Conservation (phyloP, 2,797 vertebrate genomes). For the Anguilla anguilla region DNA sequence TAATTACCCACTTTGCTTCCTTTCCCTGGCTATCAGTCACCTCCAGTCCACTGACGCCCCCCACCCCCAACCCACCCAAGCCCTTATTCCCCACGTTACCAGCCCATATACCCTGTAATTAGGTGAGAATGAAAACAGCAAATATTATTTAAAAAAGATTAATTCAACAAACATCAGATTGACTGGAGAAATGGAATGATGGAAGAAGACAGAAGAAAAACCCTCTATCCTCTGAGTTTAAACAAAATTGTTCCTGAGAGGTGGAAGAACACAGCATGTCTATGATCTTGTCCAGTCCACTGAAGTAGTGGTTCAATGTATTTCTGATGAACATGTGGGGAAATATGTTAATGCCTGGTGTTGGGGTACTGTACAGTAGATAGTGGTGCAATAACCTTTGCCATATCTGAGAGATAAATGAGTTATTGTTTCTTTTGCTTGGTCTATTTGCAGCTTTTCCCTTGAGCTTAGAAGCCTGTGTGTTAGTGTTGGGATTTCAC, state of each 20-base stretch:
- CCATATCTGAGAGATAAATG: background rate
- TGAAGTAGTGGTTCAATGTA: background rate
- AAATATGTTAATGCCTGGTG: background rate
- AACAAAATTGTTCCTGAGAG: background rate
- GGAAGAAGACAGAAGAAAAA: too few species aligned
- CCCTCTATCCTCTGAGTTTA: background rate
- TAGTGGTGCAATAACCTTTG: too few species aligned
- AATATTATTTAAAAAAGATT: too few species aligned
- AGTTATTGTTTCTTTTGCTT: background rate
- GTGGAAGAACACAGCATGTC: background rate
- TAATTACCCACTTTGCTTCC: background rate
- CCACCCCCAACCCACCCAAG: background rate
- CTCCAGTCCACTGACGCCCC: background rate
- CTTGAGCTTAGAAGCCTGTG: background rate
- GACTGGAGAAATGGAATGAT: too few species aligned
- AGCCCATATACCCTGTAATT: background rate
- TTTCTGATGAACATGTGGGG: background rate
- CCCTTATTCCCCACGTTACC: background rate
- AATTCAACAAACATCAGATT: too few species aligned
- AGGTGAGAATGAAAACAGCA: background rate
- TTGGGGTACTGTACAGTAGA: background rate
- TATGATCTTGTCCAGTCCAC: background rate
- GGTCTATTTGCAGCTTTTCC: background rate
- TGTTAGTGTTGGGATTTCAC: background rate
- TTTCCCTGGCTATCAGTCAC: background rate